Conservation (phyloP, 2,888 invertebrate genomes). For the Rhagium mordax region DNA sequence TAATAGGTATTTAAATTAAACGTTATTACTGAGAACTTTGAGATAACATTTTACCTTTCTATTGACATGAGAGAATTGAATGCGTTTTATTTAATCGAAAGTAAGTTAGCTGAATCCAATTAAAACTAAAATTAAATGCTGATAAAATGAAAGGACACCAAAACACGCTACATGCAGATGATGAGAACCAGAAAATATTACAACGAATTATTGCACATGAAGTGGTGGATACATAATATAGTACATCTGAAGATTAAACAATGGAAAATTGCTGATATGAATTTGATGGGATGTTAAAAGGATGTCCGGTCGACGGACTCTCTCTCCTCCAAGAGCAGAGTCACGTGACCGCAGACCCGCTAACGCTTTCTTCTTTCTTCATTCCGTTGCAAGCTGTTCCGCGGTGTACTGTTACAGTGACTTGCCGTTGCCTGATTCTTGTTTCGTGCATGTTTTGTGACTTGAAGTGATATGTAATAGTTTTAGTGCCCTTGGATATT, state of each 20-base stretch:
- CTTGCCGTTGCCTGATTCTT: conserved; percentile 40
- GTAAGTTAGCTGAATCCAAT: conserved; percentile 3
- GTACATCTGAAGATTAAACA: conserved; percentile 15
- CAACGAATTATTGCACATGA: conserved; percentile 9
- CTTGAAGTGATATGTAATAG: conserved; percentile 25
- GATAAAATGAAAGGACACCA: conserved; percentile 15
- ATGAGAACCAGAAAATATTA: conserved; percentile 14
- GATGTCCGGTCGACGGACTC: conserved; percentile 65
- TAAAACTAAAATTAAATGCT: not conserved
- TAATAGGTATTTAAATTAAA: too few species aligned
- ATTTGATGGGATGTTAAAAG: conserved; percentile 50
- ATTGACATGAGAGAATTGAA: not conserved
- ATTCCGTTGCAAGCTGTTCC: conserved; percentile 59
- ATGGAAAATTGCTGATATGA: conserved; percentile 41
- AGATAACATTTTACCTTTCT: not conserved
- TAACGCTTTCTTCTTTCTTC: conserved; percentile 64
- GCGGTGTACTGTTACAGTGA: conserved; percentile 42
- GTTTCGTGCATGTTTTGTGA: conserved; percentile 41
- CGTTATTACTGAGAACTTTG: too few species aligned
- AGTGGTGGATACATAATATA: conserved; percentile 3
- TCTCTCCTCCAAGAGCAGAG: conserved; percentile 56
- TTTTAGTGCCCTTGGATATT: conserved; percentile 27
- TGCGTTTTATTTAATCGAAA: not conserved
- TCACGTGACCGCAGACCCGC: conserved; percentile 62
- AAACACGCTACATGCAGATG: not conserved